phyloP scores from a whole-genome alignment of 2,113 vertebrate genomes.

The Ochotona curzoniae region DNA sequence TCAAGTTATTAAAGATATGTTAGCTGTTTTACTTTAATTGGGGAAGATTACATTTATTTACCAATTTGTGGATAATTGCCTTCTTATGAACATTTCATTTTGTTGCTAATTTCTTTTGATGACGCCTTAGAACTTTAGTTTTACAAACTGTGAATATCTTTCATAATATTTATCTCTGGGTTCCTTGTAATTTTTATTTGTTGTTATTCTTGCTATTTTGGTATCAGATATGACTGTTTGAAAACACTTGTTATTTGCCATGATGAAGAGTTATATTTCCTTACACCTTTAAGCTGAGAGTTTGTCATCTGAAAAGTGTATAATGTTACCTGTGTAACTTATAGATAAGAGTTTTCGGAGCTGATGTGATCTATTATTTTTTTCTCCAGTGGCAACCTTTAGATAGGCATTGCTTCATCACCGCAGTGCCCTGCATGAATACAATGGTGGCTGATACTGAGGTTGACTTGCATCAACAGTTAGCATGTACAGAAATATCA shows the following conservation, averaged over 20 bases:
- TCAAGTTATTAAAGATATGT: neutral
- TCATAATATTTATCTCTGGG: neutral
- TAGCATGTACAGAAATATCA: neutral
- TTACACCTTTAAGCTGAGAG: neutral
- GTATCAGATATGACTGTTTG: neutral
- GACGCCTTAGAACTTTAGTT: neutral
- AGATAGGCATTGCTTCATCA: neutral
- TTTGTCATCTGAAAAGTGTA: neutral
- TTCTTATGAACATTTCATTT: neutral
- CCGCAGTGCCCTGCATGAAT: neutral
- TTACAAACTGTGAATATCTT: neutral
- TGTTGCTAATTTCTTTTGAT: neutral
- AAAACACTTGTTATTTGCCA: neutral
- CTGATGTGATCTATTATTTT: neutral
- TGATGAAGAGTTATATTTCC: neutral
- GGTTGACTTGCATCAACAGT: neutral
- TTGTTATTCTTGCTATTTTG: neutral
- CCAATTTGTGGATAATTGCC: neutral
- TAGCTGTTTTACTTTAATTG: neutral
- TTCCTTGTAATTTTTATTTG: neutral
- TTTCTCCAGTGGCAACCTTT: neutral
- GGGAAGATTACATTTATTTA: neutral
- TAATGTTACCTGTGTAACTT: neutral
- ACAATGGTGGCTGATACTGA: neutral
- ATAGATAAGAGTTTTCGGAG: neutral